Conservation (phyloP, 2,888 invertebrate genomes). For the Autographa pulchrina region DNA sequence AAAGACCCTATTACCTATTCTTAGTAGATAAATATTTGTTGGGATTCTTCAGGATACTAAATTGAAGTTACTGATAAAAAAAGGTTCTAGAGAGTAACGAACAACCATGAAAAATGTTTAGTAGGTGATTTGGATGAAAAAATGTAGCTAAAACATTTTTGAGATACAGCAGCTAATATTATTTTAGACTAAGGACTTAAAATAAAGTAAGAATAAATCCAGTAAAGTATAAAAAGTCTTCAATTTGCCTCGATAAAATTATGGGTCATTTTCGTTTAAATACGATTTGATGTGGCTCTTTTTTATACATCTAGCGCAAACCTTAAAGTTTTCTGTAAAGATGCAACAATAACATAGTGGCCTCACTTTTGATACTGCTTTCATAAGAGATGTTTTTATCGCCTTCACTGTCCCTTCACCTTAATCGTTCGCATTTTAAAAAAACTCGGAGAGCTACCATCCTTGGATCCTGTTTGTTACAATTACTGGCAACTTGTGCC, state of each 20-base stretch:
- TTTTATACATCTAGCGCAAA: too few relatives aligned
- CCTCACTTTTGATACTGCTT: too few relatives aligned
- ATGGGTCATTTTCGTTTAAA: too few relatives aligned
- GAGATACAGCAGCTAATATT: background rate
- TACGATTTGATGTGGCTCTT: too few relatives aligned
- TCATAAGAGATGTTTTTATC: too few relatives aligned
- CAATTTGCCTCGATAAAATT: background rate
- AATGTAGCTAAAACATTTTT: background rate
- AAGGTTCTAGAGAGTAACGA: background rate
- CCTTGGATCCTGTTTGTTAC: constrained; percentile 58
- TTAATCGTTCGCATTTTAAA: background rate
- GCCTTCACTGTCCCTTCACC: background rate
- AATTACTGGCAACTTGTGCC: constrained; percentile 63
- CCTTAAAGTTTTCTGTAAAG: too few relatives aligned
- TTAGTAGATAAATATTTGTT: constrained; percentile 26
- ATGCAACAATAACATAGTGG: too few relatives aligned
- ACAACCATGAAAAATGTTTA: constrained; percentile 1
- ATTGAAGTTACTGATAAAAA: constrained; percentile 30
- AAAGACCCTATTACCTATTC: background rate
- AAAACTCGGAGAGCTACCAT: constrained; percentile 9
- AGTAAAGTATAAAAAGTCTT: background rate
- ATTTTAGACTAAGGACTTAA: background rate
- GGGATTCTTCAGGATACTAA: constrained; percentile 15
- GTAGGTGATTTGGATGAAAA: background rate
- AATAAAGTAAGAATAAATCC: background rate